Base-by-base conservation (phyloP, 2,113 vertebrate species). In the Eleginops maclovinus region DNA sequence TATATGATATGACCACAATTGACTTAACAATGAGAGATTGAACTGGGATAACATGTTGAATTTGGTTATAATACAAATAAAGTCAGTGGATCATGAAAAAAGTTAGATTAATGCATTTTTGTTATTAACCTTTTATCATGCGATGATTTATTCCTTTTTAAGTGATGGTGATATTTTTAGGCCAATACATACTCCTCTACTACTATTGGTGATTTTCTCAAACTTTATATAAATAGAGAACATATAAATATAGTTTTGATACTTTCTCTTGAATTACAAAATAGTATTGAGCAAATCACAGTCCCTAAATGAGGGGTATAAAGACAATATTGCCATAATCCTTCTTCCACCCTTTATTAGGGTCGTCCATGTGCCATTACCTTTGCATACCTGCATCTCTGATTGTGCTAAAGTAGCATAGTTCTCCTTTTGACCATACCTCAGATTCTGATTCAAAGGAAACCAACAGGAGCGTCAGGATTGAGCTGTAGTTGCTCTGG, bases 401-500 rank as follows among this genome's bases (percentile, higher is more conserved):
- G 19, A 31, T 22, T 46, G 36, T 13, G 21, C 43, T 51, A 13
- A 58, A 73, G 44, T 60, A 54, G 46, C 49, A 68, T 24, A 16
- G 49, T 50, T 61, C 36, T 61, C n/a, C 16, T 70, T 15, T 56
- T 63, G 22, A 47, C 59, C 31, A 16, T 16, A 22, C 12, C 61
- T 43, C 11, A 11, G 8, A 75, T 5, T 63, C 14, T n/a, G 69
- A 44, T 62, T 55, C 31, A 60, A 62, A 75, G 28, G 8, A 51
- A 66, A 49, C 43, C 59, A 49, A 49, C 41, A 17, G 43, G 19
- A 79, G 4, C 58, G 41, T 12, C 28, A 69, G 43, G 41, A 68
- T 16, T 24, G 65, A 11, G 44, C 46, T 70, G 66, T 67, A 9
- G 78, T 69, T 67, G 17, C 36, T 63, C 60, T 28, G 65, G 36